phyloP scores from a whole-genome alignment of 2,888 invertebrate genomes.

The Helobdella robusta region DNA sequence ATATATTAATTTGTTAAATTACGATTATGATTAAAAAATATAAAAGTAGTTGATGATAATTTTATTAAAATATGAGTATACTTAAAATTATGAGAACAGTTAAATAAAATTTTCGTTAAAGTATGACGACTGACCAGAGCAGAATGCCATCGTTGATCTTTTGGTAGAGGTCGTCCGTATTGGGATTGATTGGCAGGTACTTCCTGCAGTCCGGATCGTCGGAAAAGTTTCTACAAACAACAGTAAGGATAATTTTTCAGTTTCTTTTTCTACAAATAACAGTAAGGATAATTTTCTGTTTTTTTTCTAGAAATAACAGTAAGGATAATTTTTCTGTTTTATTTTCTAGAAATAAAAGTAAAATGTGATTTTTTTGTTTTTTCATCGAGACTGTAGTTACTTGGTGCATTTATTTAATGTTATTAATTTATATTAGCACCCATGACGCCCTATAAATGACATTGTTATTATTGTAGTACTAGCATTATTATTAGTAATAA shows the following conservation, averaged over 20 bases:
- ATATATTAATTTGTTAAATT: not conserved
- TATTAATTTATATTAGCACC: too few species aligned
- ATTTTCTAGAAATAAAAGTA: too few species aligned
- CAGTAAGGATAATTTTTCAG: not conserved
- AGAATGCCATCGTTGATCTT: constrained; percentile 91
- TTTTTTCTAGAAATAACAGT: too few species aligned
- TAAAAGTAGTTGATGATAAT: not conserved
- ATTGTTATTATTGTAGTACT: too few species aligned
- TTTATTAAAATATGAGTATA: not conserved
- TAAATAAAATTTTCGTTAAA: too few species aligned
- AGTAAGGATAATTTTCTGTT: too few species aligned
- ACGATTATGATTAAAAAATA: not conserved
- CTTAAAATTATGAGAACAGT: too few species aligned
- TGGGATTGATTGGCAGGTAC: constrained; percentile 81
- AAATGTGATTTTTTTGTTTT: not conserved
- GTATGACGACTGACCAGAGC: constrained; percentile 75
- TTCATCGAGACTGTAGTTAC: not conserved
- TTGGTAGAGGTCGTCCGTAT: constrained; percentile 80
- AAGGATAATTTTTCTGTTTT: too few species aligned
- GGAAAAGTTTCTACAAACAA: constrained; percentile 54
- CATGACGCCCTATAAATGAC: not conserved
- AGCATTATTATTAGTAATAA: too few species aligned
- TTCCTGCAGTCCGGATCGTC: constrained; percentile 73
- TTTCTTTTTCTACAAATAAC: too few species aligned
- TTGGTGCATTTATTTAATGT: too few species aligned